A percentile compares a stretch with the other conserved stretches of the same genome.
These are phyloP conservation scores for Catostomus latipinnis DNA, from an alignment of 2,797 vertebrate genomes.

Conservation along the genomic window DNA sequence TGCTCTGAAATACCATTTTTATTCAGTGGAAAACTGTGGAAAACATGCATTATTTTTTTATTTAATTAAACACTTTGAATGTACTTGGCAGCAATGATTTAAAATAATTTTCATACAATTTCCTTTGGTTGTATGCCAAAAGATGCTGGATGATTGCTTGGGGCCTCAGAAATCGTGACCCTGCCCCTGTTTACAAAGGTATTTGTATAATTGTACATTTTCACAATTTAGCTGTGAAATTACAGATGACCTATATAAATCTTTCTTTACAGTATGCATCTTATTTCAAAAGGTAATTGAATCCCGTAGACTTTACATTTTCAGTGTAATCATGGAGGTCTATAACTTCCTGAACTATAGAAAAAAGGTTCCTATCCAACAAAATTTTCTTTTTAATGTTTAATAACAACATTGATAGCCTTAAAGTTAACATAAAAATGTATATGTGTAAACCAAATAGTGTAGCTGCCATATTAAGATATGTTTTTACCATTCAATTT, in stretches of 20 bases:
- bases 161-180: background rate
- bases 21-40: too few relatives aligned
- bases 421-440: conserved; percentile 7
- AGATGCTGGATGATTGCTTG: too few relatives aligned
- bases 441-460: conserved; percentile 39
- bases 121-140: too few relatives aligned
- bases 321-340: background rate
- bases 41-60: too few relatives aligned
- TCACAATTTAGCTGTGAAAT: background rate
- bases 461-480: conserved; percentile 51
- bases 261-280: background rate
- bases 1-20: too few relatives aligned
- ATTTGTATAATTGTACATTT: background rate
- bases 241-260: background rate
- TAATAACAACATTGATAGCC: conserved; percentile 36
- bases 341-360: too few relatives aligned
- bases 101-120: too few relatives aligned
- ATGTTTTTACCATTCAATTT: conserved; percentile 45
- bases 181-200: background rate
- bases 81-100: too few relatives aligned
- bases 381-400: conserved; percentile 25
- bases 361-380: background rate
- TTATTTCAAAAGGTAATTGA: background rate
- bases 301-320: background rate
- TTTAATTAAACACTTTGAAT: too few relatives aligned